These are phyloP conservation scores for Botrylloides violaceus DNA, from an alignment of 23 tunicate species.

Conservation along the genomic window DNA sequence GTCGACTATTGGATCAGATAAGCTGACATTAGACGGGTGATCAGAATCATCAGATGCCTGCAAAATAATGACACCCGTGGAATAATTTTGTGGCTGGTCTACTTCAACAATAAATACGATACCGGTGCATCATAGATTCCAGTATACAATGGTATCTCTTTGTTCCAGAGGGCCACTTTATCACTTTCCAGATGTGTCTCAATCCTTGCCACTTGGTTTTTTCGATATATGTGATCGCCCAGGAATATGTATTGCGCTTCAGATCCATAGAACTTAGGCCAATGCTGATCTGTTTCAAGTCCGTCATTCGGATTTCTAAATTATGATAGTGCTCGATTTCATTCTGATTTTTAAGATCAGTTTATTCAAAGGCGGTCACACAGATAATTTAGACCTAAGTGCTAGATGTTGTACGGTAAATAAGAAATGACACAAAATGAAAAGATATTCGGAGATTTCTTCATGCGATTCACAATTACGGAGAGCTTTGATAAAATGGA, in stretches of 20 bases:
- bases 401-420: too few relatives aligned
- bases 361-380: too few relatives aligned
- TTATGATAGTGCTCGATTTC: too few relatives aligned
- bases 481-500: too few relatives aligned
- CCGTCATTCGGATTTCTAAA: conserved; percentile 12
- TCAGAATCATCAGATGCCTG: neutral
- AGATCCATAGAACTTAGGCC: conserved; percentile 9
- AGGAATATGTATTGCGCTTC: neutral
- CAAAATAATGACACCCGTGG: too few relatives aligned
- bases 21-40: neutral
- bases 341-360: too few relatives aligned
- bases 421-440: too few relatives aligned
- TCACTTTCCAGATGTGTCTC: neutral
- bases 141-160: conserved; percentile 1
- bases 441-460: too few relatives aligned
- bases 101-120: neutral
- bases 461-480: too few relatives aligned
- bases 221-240: neutral
- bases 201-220: neutral
- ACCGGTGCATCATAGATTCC: neutral
- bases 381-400: too few relatives aligned
- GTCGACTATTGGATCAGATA: conserved; percentile 24
- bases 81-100: too few relatives aligned
- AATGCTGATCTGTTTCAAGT: neutral
- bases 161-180: neutral